Evolutionary conservation across 1,140 invertebrate genomes (phyloP).

Genomic region (Odontomachus brunneus): DNA sequence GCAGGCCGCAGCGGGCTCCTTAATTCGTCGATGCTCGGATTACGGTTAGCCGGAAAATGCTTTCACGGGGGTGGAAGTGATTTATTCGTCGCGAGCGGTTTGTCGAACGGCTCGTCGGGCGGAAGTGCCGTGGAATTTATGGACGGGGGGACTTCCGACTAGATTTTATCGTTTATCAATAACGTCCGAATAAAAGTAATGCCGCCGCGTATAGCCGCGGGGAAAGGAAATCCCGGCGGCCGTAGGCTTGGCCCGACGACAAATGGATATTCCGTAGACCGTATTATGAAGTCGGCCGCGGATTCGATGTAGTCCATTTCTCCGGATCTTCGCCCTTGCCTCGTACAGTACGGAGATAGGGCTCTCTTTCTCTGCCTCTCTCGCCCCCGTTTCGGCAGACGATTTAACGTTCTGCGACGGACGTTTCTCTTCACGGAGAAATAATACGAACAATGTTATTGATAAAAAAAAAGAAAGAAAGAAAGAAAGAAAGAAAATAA

Average conservation of each 20-base stretch:
- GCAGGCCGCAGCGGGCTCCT: slow-evolving; percentile 54
- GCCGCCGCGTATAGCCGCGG: slow-evolving; percentile 25
- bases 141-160: slow-evolving; percentile 74
- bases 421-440: slow-evolving; percentile 53
- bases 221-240: slow-evolving; percentile 48
- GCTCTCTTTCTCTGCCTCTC: slow-evolving; percentile 31
- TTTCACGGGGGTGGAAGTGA: slow-evolving; percentile 71
- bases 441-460: slow-evolving; percentile 41
- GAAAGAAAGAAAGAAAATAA: slow-evolving; percentile 25
- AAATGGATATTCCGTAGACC: slow-evolving; percentile 75
- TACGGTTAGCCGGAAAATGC: slow-evolving; percentile 65
- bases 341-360: slow-evolving; percentile 21
- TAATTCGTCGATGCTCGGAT: slow-evolving; percentile 71
- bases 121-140: slow-evolving; percentile 79
- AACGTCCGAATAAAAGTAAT: slow-evolving; percentile 76
- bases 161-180: slow-evolving; percentile 83
- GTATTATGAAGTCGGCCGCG: slow-evolving; percentile 69
- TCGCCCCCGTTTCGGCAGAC: slow-evolving; percentile 56
- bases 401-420: slow-evolving; percentile 51
- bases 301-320: slow-evolving; percentile 64
- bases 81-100: slow-evolving; percentile 80
- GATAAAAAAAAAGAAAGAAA: slow-evolving; percentile 30
- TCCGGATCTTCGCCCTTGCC: slow-evolving; percentile 24
- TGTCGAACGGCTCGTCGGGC: slow-evolving; percentile 78
- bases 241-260: slow-evolving; percentile 66